These are phyloP conservation scores for Sphenopsis melanotis DNA, from an alignment of 2,797 vertebrate species.

Conservation along the genomic window DNA sequence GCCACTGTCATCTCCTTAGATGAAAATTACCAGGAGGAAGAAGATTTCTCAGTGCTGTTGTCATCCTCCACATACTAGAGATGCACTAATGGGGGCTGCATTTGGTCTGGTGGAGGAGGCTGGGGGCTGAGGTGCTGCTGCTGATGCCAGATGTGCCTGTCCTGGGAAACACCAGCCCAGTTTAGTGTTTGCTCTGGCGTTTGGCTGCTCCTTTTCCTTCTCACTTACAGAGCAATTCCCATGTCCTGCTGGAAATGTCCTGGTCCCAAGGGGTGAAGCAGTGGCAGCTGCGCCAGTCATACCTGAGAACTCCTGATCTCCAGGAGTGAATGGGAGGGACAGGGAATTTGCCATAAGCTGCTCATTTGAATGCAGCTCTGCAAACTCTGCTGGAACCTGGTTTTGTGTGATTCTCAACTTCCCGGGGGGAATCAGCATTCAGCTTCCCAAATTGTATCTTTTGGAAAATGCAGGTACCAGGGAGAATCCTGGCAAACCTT, in stretches of 20 bases:
- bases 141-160: accelerated
- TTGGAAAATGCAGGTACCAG: background rate
- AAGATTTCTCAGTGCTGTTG: background rate
- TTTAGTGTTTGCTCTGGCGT: background rate
- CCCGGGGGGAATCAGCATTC: background rate
- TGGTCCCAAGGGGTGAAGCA: accelerated
- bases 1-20: background rate
- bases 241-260: background rate
- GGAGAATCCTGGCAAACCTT: background rate
- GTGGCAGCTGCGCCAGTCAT: background rate
- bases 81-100: accelerated
- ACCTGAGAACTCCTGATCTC: background rate
- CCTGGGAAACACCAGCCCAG: background rate
- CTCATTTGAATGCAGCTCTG: background rate
- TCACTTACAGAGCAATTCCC: background rate
- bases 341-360: background rate
- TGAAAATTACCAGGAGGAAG: background rate
- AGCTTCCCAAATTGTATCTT: background rate
- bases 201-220: background rate
- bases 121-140: background rate
- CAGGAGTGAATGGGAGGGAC: background rate
- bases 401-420: background rate
- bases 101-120: background rate
- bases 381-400: background rate
- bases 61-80: background rate